phyloP scores from a whole-genome alignment of 64 coral and sea anemone species.

The Montipora sp. region DNA sequence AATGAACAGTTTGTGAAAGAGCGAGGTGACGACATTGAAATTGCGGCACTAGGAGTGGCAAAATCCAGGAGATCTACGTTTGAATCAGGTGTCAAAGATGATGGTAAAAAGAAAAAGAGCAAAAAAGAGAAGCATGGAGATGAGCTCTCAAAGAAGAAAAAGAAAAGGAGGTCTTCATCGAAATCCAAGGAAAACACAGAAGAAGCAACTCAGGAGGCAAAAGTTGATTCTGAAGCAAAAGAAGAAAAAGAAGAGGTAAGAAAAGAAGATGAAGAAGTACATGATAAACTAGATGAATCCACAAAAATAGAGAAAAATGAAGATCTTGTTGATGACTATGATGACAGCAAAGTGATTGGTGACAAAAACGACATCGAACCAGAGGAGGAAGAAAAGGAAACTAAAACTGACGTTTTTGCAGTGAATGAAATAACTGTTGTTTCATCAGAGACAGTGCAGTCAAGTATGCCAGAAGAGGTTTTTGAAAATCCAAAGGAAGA shows the following conservation, averaged over 20 bases:
- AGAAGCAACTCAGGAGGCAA: neutral
- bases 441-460: neutral
- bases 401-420: neutral
- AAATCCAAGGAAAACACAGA: slow-evolving; percentile 20
- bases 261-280: neutral
- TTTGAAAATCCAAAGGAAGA: slow-evolving; percentile 6
- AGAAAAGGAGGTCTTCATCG: slow-evolving; percentile 25
- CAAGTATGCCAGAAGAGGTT: neutral
- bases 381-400: slow-evolving; percentile 16
- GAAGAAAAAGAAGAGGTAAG: neutral
- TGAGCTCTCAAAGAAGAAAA: slow-evolving; percentile 47
- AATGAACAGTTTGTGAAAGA: slow-evolving; percentile 51
- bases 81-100: slow-evolving; percentile 17
- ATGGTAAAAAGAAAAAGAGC: slow-evolving; percentile 37
- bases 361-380: neutral
- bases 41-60: slow-evolving; percentile 8
- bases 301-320: slow-evolving; percentile 2
- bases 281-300: slow-evolving; percentile 10
- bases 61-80: neutral
- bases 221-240: slow-evolving; percentile 3
- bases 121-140: slow-evolving; percentile 55
- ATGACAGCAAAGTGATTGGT: slow-evolving; percentile 1
- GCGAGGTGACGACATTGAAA: slow-evolving; percentile 39
- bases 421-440: slow-evolving; percentile 16
- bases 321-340: neutral